phyloP scores from a whole-genome alignment of 1,140 invertebrate species.

The Homarus americanus region DNA sequence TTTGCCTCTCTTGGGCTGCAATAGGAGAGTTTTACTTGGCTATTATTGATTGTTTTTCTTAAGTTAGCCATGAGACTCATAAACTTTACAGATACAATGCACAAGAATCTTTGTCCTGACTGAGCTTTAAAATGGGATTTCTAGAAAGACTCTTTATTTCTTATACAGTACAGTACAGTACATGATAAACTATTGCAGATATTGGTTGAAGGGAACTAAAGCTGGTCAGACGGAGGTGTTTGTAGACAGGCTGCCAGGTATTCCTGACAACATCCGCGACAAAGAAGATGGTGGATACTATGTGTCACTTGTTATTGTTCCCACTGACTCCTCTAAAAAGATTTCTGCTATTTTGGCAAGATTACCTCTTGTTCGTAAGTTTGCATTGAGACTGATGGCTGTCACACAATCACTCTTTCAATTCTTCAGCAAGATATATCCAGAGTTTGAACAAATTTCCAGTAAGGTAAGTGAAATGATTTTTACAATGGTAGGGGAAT shows the following conservation, averaged over 20 bases:
- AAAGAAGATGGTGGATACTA: slow-evolving; percentile 85
- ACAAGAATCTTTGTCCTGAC: too few species aligned
- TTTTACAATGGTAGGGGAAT: too few species aligned
- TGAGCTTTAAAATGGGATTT: too few species aligned
- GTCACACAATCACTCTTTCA: slow-evolving; percentile 27
- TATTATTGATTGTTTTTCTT: too few species aligned
- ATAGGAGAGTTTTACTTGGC: too few species aligned
- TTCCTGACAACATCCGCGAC: slow-evolving; percentile 88
- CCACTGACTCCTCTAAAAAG: slow-evolving; percentile 59
- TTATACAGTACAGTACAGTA: too few species aligned
- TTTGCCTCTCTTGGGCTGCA: too few species aligned
- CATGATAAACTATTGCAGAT: slow-evolving; percentile 79
- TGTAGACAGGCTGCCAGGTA: slow-evolving; percentile 87
- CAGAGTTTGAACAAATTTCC: slow-evolving; percentile 28
- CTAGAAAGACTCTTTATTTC: too few species aligned
- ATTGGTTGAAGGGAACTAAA: slow-evolving; percentile 86
- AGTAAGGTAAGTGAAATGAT: slow-evolving; percentile 21
- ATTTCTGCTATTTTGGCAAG: slow-evolving; percentile 11
- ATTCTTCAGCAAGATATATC: slow-evolving; percentile 15
- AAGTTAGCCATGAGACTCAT: too few species aligned
- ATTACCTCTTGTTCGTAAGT: slow-evolving; percentile 59
- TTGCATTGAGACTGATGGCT: slow-evolving; percentile 9
- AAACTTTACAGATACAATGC: too few species aligned
- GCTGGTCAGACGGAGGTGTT: slow-evolving; percentile 87
- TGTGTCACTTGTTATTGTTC: slow-evolving; percentile 81